These are phyloP conservation scores for Pegea sp. DNA, from an alignment of 23 tunicate species.

Conservation along the genomic window DNA sequence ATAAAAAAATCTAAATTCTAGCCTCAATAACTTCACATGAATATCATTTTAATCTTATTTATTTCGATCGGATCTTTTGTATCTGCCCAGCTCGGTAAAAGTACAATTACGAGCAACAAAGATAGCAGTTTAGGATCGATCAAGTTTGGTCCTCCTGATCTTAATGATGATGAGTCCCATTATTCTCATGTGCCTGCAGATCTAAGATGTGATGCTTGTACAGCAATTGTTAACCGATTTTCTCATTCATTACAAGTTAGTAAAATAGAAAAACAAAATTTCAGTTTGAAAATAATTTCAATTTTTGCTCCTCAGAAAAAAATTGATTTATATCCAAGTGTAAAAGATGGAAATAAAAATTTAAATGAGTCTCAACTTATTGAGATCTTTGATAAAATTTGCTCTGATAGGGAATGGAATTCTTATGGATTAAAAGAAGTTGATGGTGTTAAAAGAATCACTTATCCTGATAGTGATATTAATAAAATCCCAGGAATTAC, in stretches of 20 bases:
- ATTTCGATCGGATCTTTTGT: too few relatives aligned
- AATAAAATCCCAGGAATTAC: slow-evolving; percentile 32
- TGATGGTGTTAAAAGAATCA: slow-evolving; percentile 37
- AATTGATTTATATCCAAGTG: slow-evolving; percentile 29
- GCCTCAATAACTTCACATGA: too few relatives aligned
- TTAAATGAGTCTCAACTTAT: slow-evolving; percentile 25
- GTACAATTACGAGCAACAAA: slow-evolving; percentile 11
- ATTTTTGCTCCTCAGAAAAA: slow-evolving; percentile 16
- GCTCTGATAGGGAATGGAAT: slow-evolving; percentile 50
- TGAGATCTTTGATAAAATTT: slow-evolving; percentile 58
- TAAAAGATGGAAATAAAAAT: slow-evolving; percentile 27
- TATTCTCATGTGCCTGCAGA: slow-evolving; percentile 42
- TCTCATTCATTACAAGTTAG: slow-evolving; percentile 19
- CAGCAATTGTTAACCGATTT: slow-evolving; percentile 23
- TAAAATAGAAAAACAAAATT: neutral
- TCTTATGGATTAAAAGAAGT: slow-evolving; percentile 57
- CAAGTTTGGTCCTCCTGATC: slow-evolving; percentile 67
- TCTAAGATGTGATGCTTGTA: slow-evolving; percentile 62
- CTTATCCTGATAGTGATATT: slow-evolving; percentile 45
- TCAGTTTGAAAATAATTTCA: neutral
- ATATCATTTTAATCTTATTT: too few relatives aligned
- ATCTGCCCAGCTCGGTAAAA: slow-evolving; percentile 37
- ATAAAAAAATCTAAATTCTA: too few relatives aligned
- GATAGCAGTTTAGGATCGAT: slow-evolving; percentile 24
- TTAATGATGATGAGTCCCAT: slow-evolving; percentile 64